Evolutionary conservation across 1,140 invertebrate species (phyloP).

Genomic region (Colletes latitarsis): DNA sequence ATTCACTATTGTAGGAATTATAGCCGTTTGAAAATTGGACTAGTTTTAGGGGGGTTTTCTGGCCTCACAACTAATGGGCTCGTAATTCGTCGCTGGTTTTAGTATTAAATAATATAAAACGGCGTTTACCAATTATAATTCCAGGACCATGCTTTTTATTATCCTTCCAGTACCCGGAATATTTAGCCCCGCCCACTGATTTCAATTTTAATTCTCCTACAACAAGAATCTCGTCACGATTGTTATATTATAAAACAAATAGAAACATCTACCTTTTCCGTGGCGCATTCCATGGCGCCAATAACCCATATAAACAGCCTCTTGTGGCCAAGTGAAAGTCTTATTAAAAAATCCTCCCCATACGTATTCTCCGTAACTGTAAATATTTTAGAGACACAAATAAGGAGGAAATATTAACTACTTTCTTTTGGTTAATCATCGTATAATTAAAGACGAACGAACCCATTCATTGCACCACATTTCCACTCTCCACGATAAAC

Average conservation of each 20-base stretch:
- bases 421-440: not conserved
- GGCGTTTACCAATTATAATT: constrained; percentile 76
- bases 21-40: too few species aligned
- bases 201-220: constrained; percentile 79
- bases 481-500: constrained; percentile 81
- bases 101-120: not conserved
- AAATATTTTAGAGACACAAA: constrained; percentile 34
- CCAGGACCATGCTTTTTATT: constrained; percentile 83
- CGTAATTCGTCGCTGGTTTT: not conserved
- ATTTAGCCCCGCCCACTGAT: constrained; percentile 79
- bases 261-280: constrained; percentile 76
- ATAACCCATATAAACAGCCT: constrained; percentile 81
- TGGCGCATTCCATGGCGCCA: constrained; percentile 80
- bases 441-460: not conserved
- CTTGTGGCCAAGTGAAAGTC: constrained; percentile 79
- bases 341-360: constrained; percentile 82
- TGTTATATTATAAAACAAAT: not conserved
- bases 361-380: constrained; percentile 80
- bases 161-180: constrained; percentile 81
- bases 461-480: constrained; percentile 81
- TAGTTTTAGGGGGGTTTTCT: too few species aligned
- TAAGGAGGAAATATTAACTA: too few species aligned
- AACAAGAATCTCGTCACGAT: not conserved
- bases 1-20: too few species aligned
- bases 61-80: too few species aligned